These are phyloP conservation scores for Oeneis ivallda DNA, from an alignment of 2,888 invertebrate species.

Conservation along the genomic window DNA sequence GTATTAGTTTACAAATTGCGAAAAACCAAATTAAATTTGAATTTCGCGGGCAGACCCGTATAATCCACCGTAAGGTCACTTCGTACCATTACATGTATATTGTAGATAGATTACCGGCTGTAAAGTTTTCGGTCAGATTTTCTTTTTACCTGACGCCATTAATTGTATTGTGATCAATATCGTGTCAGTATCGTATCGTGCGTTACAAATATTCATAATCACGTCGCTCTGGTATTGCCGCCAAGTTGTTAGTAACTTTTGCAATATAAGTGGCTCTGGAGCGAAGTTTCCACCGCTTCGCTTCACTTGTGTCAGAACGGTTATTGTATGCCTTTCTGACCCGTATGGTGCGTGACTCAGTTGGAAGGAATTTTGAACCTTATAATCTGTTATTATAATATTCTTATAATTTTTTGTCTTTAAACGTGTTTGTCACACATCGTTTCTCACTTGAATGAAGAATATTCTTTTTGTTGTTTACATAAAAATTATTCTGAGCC, in stretches of 20 bases:
- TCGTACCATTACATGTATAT: too few species aligned
- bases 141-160: background rate
- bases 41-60: too few species aligned
- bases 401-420: background rate
- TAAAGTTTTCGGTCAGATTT: background rate
- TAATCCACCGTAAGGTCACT: too few species aligned
- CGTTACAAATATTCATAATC: constrained; percentile 33
- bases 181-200: constrained; percentile 9
- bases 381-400: background rate
- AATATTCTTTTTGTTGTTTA: too few species aligned
- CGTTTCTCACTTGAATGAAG: too few species aligned
- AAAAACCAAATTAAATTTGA: too few species aligned
- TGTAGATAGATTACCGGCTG: too few species aligned
- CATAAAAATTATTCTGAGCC: too few species aligned
- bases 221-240: constrained; percentile 50
- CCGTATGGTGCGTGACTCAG: constrained; percentile 44
- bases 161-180: background rate
- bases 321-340: constrained; percentile 40
- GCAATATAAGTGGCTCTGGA: constrained; percentile 65
- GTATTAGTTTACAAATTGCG: too few species aligned
- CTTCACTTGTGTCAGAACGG: constrained; percentile 45
- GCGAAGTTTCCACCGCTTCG: constrained; percentile 61
- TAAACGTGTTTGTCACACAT: too few species aligned
- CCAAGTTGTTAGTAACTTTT: constrained; percentile 65
- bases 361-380: constrained; percentile 47